Conservation (phyloP, 2,113 vertebrate species). For the Uropsilus gracilis region DNA sequence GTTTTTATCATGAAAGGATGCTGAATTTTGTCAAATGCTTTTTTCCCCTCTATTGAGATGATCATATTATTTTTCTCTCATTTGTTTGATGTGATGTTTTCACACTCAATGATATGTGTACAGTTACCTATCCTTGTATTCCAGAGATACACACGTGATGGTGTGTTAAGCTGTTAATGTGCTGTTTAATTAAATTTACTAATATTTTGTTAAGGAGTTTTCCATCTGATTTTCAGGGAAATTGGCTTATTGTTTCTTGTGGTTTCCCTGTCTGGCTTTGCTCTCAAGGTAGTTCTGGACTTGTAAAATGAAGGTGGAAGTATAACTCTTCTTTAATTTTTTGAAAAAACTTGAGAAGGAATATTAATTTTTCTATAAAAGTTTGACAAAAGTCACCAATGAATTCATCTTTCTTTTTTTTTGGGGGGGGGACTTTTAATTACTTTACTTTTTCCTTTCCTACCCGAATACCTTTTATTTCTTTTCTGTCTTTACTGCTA, state of each 20-base stretch:
- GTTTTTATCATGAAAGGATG: neutral
- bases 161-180: neutral
- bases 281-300: neutral
- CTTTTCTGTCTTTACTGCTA: too few relatives aligned
- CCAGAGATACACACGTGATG: neutral
- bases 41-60: neutral
- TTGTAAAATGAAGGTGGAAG: neutral
- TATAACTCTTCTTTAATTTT: neutral
- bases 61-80: neutral
- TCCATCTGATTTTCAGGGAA: neutral
- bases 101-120: neutral
- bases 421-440: too few relatives aligned
- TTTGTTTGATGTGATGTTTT: neutral
- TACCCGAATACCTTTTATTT: too few relatives aligned
- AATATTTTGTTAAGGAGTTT: neutral
- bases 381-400: neutral
- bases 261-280: neutral
- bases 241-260: neutral
- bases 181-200: neutral
- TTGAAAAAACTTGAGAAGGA: neutral
- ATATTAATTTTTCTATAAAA: neutral
- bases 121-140: neutral
- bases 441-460: too few relatives aligned
- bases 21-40: neutral
- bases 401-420: neutral